These are phyloP conservation scores for Florisuga fusca DNA, from an alignment of 2,797 vertebrate genomes.

Conservation along the genomic window DNA sequence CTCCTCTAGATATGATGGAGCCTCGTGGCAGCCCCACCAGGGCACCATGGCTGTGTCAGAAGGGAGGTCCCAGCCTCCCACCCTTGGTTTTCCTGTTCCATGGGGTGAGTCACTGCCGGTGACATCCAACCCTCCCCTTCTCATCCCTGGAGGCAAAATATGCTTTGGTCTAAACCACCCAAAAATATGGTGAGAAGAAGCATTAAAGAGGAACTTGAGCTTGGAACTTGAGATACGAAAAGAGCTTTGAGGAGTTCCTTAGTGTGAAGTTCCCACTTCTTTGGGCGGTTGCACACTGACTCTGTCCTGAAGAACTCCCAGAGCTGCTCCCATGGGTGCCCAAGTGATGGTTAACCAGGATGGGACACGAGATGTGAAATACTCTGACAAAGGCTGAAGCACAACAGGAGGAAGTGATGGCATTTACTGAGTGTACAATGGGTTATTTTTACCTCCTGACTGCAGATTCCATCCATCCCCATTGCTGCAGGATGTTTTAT, in stretches of 20 bases:
- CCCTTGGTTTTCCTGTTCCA: not conserved
- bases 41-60: not conserved
- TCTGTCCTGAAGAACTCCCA: not conserved
- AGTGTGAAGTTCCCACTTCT: not conserved
- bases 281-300: rapidly evolving
- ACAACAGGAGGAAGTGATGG: not conserved
- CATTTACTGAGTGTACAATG: rapidly evolving
- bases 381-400: not conserved
- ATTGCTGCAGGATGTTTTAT: not conserved
- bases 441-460: not conserved
- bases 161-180: not conserved
- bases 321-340: not conserved
- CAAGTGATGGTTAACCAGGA: too few relatives aligned
- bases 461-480: not conserved
- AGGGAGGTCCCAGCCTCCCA: not conserved
- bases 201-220: conserved; percentile 30
- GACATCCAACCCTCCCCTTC: not conserved
- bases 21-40: not conserved
- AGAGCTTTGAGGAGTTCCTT: not conserved
- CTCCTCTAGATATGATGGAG: rapidly evolving
- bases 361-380: not conserved
- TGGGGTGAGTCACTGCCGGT: not conserved
- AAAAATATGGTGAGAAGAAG: not conserved
- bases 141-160: not conserved
- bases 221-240: not conserved